Base-by-base conservation (phyloP, 2,888 invertebrate species). In the Callosobruchus maculatus region DNA sequence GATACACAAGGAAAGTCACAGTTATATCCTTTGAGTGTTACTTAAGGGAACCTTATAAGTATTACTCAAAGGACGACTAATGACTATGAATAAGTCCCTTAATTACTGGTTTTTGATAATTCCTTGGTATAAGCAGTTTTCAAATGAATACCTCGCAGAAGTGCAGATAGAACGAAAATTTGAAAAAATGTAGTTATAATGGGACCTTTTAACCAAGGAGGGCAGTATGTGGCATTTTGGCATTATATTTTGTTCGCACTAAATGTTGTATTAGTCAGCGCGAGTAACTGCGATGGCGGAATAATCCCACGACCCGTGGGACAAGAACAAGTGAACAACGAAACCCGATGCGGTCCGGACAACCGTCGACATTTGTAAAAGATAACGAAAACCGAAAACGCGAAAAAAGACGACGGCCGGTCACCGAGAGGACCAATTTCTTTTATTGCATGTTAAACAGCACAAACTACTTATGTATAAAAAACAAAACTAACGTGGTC, bases 371-470 rank as follows among this genome's bases (percentile, higher is more conserved):
- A 22, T 68, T 71, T 31, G 49, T 26, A 22, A 22, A 70, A 72
- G 74, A 76, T 76, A 76, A 49, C 71, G 49, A 49, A 83, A 84
- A 84, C 83, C 83, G 84, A 81, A 84, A 84, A 85, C 85, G 85
- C 84, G 85, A 85, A 85, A 82, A 84, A 80, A 82, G 81, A 80
- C 75, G 30, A 78, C 76, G 72, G 79, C 76, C 78, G 78, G 81
- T 49, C 49, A 49, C 49, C 49, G 13, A 49, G 49, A 49, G 49
- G 82, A 79, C 80, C 81, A 82, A 82, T 81, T 83, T 83, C 83
- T 79, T 85, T 85, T 85, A 85, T 85, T 83, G 84, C 84, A 83
- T 85, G 85, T 85, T 84, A 85, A 49, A 85, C 85, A 85, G 85
- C 85, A 83, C 82, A 85, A 84, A 84, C 85, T 84, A 83, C 84